Base-by-base conservation (phyloP, 2,113 vertebrate genomes). In the Pluvianellus socialis region DNA sequence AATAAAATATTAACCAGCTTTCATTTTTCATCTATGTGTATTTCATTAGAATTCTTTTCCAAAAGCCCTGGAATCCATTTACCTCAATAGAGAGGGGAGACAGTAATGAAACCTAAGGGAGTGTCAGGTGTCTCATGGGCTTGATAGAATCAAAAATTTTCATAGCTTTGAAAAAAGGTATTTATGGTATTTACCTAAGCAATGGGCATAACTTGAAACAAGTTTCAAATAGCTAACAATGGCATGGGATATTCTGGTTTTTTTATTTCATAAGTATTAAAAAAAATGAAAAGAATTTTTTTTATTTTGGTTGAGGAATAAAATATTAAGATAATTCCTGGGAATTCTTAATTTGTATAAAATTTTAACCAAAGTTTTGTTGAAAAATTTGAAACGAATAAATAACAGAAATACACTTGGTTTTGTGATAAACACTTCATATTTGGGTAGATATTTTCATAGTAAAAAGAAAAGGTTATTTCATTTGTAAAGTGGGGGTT, bases 81-180 rank as follows among this genome's bases (percentile, higher is more conserved):
- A 35, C 14, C 15, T 71, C 20, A 26, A 20, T 16, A 55, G 21
- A 71, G 6, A 61, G 1, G 2, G 3, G 4, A 61, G 12, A 33
- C 21, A 49, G 2, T 35, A 62, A 52, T 27, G 35, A 70, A 59
- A 61, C 3, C 14, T 79, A 35, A 61, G 14, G 4, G 28, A 61
- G 3, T 42, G 7, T 28, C 19, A 53, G 10, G 3, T 52, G 19
- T 79, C 10, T 42, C 32, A 65, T 12, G 9, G 35, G 44, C 7
- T 45, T 56, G 10, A 38, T 38, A 53, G 27, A 77, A 91, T 5
- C 14, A 58, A 63, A 84, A 74, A 33, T 8, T 53, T 2, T 40
- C 0, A 0, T 40, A 65, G 9, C 8, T 83, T 55, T 42, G 9
- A 53, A 21, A 47, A 61, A 80, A 32, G 4, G 5, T n/a, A 47